Evolutionary conservation across 2,113 vertebrate genomes (phyloP), one percentile per base, ranked within the genome.

Genomic region (Dasypus novemcinctus): DNA sequence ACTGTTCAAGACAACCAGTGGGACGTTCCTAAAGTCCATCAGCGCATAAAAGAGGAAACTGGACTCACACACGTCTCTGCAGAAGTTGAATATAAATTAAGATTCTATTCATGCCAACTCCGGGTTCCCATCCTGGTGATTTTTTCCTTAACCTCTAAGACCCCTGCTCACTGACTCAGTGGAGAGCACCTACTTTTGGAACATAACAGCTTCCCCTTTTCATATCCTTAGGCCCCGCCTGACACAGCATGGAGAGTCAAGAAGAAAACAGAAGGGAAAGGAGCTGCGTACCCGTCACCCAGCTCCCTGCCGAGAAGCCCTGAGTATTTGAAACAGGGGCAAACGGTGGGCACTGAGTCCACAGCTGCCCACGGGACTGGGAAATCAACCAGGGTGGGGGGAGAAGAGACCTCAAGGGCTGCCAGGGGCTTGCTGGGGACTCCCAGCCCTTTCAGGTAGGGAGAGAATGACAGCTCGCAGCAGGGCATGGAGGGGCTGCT

Each of bases 281-380:
- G 46, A 11, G 46, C 46, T 11, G 8, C 46, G 11, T 49, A 11
- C 46, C 46, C 46, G 1, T 5, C 9, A 23, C 0, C 0, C 36
- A 15, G 12, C 21, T 0, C 18, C 11, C 10, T 18, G 4, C 29
- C 13, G 21, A 81, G 57, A 21, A 15, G 17, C 15, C n/a, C 52
- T 21, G 36, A 41, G 12, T 4, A 27, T 21, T 63, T 29, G 57
- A 75, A 86, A 64, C 52, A 72, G 5, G 29, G 31, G 2, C 12
- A 23, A 6, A 12, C 10, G 20, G 10, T 59, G 7, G 64, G 5
- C 36, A n/a, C n/a, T n/a, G n/a, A n/a, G n/a, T n/a, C 9, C 27
- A 61, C 2, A 5, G 33, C 25, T 1, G 2, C 29, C 5, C 3
- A 21, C 14, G 2, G 61, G 18, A 75, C 11, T n/a, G 18, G 0